Base-by-base conservation (phyloP, 1,140 invertebrate genomes). In the Pseudachorutes palmiensis region DNA sequence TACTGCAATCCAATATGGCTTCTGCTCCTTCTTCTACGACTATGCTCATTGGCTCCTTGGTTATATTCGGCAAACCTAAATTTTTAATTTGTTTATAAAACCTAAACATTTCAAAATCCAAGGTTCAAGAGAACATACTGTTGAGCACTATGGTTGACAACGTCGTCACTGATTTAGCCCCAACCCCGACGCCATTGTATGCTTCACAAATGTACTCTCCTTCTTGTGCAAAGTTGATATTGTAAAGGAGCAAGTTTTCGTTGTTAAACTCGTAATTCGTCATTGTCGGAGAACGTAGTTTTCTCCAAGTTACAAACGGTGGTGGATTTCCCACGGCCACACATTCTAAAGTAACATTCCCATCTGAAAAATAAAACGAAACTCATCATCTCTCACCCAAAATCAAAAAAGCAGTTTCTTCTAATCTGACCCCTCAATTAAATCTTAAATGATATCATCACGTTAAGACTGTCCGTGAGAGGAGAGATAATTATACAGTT, bases 191-290 rank as follows among this genome's bases (percentile, higher is more conserved):
- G 5, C 73, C 75, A 73, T 80, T 79, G 49, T 74, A 72, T 9
- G 78, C 79, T 62, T 82, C 82, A 73, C 89, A 91, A 2, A 85
- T 80, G 74, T 91, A 91, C 0, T 82, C 82, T 0, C 88, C 89
- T 64, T 84, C 82, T 77, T 90, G 87, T 28, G 80, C 78, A 16
- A 79, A 75, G 1, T 79, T 81, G 1, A 86, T 79, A 70, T 88
- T 83, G 41, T 77, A 78, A 12, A 91, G 82, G 0, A 90, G 26
- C 14, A 76, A 26, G 86, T 88, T 55, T 85, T 85, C 85, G 51
- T 19, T 48, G 45, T 48, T 64, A 14, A 68, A 61, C 41, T 66
- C 31, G 33, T 57, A 67, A 61, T 68, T 71, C 24, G 57, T 69
- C 69, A 70, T 68, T 33, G 64, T 62, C 55, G 77, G 75, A 68